Conservation (phyloP, 92 coral and sea anemone genomes). For the Desmophyllum pertusum region DNA sequence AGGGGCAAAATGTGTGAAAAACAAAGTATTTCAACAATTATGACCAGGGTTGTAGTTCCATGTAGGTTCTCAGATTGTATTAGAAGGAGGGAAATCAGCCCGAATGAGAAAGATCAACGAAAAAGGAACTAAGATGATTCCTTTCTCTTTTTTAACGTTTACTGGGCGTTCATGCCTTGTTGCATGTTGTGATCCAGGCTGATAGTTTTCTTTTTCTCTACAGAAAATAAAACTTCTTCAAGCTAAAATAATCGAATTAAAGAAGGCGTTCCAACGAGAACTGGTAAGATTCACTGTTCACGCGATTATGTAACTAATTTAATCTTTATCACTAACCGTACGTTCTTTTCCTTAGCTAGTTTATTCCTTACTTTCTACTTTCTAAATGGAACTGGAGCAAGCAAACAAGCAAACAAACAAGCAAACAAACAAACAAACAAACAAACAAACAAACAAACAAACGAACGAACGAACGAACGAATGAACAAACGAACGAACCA, state of each 20-base stretch:
- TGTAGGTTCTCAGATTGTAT: neutral
- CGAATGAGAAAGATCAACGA: no score
- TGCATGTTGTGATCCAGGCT: neutral
- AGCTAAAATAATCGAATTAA: constrained; percentile 85
- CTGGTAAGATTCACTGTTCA: constrained; percentile 63
- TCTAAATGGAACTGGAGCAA: neutral
- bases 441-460: no score
- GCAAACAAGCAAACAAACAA: neutral
- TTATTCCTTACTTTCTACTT: no score
- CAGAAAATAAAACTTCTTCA: constrained; percentile 95
- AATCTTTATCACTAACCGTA: no score
- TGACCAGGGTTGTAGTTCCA: no score
- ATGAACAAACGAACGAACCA: no score
- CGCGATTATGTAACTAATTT: neutral
- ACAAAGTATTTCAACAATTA: no score
- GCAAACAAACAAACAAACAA: neutral
- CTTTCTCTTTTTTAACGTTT: no score
- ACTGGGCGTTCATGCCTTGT: neutral
- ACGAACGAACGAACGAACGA: no score
- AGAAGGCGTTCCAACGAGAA: constrained; percentile 99
- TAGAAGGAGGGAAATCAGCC: neutral
- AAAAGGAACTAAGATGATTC: no score
- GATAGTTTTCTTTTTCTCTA: neutral
- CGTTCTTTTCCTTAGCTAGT: neutral
- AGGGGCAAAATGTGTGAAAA: no score